Evolutionary conservation across 2,113 vertebrate genomes (phyloP).

Genomic region (Clarias macrocephalus): DNA sequence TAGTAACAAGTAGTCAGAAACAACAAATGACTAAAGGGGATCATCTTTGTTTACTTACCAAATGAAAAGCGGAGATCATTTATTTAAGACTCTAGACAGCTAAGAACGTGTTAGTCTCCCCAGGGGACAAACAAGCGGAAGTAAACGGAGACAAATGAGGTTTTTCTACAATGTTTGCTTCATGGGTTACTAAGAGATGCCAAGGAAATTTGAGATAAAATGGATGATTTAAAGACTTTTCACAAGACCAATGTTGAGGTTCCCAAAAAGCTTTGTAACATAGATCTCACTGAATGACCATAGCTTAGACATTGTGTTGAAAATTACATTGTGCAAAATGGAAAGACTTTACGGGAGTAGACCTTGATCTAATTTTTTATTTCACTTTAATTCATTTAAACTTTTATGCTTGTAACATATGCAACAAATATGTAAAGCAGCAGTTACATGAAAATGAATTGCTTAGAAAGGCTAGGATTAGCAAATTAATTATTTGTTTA

Average conservation of each 20-base stretch:
- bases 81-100: slow-evolving; percentile 12
- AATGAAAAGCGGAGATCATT: slow-evolving; percentile 39
- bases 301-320: neutral
- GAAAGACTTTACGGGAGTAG: neutral
- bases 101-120: slow-evolving; percentile 9
- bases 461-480: neutral
- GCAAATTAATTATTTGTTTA: neutral
- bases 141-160: neutral
- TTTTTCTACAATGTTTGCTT: neutral
- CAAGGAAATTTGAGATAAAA: neutral
- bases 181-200: slow-evolving; percentile 1
- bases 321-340: neutral
- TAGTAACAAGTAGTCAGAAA: slow-evolving; percentile 1
- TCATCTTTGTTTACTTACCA: slow-evolving; percentile 34
- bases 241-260: neutral
- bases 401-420: too few relatives aligned
- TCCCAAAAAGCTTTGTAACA: neutral
- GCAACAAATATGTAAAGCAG: too few relatives aligned
- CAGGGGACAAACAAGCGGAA: neutral
- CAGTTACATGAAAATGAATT: neutral
- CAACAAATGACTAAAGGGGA: slow-evolving; percentile 6
- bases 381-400: neutral
- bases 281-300: neutral
- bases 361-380: neutral
- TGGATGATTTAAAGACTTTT: neutral